A percentile compares a stretch with the other conserved stretches of the same genome.
These are phyloP conservation scores for Nomada ferruginata DNA, from an alignment of 2,888 invertebrate genomes.

Conservation along the genomic window DNA sequence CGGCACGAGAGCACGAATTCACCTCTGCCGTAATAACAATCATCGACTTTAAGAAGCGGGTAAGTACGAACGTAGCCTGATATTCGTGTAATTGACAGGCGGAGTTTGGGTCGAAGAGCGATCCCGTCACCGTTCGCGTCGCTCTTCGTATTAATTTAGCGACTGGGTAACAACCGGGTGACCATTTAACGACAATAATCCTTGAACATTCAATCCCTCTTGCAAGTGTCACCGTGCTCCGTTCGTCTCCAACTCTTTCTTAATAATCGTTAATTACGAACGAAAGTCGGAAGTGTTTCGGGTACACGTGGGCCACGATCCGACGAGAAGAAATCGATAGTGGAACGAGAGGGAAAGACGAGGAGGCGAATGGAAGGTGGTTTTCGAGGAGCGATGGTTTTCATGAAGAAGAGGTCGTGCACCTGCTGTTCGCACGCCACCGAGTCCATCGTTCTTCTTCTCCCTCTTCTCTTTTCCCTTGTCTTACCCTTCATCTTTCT, in stretches of 20 bases:
- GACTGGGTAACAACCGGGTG: not conserved
- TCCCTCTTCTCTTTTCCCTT: conserved; percentile 43
- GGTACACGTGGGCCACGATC: not conserved
- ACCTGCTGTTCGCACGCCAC: conserved; percentile 81
- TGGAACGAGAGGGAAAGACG: conserved; percentile 36
- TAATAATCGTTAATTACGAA: conserved; percentile 69
- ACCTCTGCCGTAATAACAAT: conserved; percentile 45
- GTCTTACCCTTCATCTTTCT: conserved; percentile 27
- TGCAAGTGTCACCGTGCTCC: conserved; percentile 49
- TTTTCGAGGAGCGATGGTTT: conserved; percentile 58
- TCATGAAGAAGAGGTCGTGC: conserved; percentile 80
- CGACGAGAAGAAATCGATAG: conserved; percentile 38
- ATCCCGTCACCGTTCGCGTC: conserved; percentile 3
- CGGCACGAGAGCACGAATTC: conserved; percentile 33
- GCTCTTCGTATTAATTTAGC: not conserved
- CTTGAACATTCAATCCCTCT: conserved; percentile 43
- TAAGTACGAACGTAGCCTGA: conserved; percentile 15
- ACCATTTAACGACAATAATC: conserved; percentile 53
- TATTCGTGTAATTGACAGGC: conserved; percentile 54
- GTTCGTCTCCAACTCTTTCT: not conserved
- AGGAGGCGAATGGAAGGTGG: conserved; percentile 33
- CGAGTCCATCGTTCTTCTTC: conserved; percentile 48
- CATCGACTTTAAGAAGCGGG: conserved; percentile 30
- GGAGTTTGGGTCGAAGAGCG: not conserved
- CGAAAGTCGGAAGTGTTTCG: conserved; percentile 75